Evolutionary conservation across 2,113 vertebrate genomes (phyloP).

Genomic region (Thryonomys swinderianus): DNA sequence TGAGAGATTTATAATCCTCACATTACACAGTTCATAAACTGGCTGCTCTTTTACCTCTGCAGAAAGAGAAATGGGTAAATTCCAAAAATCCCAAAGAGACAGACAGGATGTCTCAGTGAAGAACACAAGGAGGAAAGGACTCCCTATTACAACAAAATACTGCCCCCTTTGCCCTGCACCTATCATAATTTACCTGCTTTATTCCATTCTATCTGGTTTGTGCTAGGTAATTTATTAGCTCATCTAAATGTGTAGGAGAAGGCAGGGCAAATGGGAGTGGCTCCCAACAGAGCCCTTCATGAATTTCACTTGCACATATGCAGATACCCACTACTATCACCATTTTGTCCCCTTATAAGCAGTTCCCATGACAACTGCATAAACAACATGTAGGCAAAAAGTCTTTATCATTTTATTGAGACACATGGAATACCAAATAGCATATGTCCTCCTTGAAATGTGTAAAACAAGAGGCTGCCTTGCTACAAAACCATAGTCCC

Average conservation of each 20-base stretch:
- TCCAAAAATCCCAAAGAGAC: conserved; percentile 59
- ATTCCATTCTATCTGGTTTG: background rate
- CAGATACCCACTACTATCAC: background rate
- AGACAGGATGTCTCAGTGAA: conserved; percentile 49
- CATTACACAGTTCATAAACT: conserved; percentile 34
- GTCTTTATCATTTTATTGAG: conserved; percentile 15
- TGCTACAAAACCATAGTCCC: background rate
- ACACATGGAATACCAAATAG: background rate
- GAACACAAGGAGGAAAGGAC: conserved; percentile 22
- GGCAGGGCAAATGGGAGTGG: background rate
- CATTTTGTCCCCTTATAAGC: conserved; percentile 2
- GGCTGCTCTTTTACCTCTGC: conserved; percentile 45
- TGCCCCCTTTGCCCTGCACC: conserved; percentile 32
- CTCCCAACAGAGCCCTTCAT: background rate
- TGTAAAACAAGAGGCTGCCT: background rate
- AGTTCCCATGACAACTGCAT: background rate
- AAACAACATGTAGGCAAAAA: background rate
- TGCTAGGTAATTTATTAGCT: conserved; percentile 55
- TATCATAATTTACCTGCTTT: conserved; percentile 46
- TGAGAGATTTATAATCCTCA: conserved; percentile 58
- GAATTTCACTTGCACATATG: background rate
- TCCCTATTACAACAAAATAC: conserved; percentile 61
- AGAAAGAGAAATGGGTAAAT: conserved; percentile 45
- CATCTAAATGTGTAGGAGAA: background rate
- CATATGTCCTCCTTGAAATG: background rate